Base-by-base conservation (phyloP, 2,113 vertebrate genomes). In the Caracal caracal region DNA sequence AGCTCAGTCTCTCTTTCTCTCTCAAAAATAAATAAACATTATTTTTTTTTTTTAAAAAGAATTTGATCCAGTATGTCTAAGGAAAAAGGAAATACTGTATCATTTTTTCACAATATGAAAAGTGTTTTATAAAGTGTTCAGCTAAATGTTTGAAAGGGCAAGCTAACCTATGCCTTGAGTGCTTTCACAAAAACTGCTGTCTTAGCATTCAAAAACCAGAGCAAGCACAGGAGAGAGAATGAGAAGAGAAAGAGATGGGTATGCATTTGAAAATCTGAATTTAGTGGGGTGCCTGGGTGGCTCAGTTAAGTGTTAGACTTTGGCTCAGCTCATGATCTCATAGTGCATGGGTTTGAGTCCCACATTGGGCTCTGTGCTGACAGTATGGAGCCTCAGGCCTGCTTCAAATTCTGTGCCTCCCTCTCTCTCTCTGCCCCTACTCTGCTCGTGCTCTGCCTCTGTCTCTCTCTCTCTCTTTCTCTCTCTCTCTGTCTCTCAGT, bases 31-130 rank as follows among this genome's bases (percentile, higher is more conserved):
- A 13, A 51, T 13, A 51, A 43, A 43, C 40, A 43, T 43, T 40
- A 40, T 40, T 40, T 40, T 40, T 40, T 40, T 40, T 51, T 16
- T n/a, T n/a, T n/a, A 51, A 51, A 51, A 66, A 88, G 20, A 26
- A 92, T 81, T 66, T 86, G 66, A 90, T 61, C 40, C 40, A 51
- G 6, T 13, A 56, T 82, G 40, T 83, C 49, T 53, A 81, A 70
- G 86, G 51, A 76, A 76, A 28, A 73, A 43, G n/a, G 76, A 96
- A 88, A 80, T 68, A 33, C 40, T 43, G 15, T 47, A 37, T 37
- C 81, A 80, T 22, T 70, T 83, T 86, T 87, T 94, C 43, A 92
- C 53, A 90, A 87, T 89, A 63, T 47, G 33, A 73, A 81, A 82
- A 90, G 17, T 53, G n/a, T 59, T 95, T 76, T 78, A 65, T 87